Conservation (phyloP, 2,888 invertebrate species). For the Mesorhabditis sp. region DNA sequence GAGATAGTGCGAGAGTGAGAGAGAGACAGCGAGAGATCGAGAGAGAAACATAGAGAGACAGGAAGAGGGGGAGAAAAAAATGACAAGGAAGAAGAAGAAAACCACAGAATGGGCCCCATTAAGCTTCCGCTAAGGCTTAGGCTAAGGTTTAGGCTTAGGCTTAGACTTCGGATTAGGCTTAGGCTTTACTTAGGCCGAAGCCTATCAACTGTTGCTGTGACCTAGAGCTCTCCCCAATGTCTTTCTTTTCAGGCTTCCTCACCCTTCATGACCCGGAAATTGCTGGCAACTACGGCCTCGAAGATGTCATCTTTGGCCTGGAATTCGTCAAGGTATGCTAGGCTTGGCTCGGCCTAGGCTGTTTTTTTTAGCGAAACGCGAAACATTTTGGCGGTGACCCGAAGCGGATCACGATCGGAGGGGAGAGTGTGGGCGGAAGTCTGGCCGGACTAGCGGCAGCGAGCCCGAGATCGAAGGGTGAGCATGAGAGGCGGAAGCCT, state of each 20-base stretch:
- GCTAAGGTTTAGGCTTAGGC: no score
- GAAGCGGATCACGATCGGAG: neutral
- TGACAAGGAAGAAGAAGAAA: no score
- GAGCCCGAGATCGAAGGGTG: neutral
- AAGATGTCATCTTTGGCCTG: neutral
- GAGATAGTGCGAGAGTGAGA: no score
- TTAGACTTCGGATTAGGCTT: neutral
- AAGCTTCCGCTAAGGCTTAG: no score
- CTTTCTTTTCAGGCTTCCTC: slow-evolving; percentile 1
- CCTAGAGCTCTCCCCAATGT: neutral
- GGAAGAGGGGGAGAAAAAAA: no score
- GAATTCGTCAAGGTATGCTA: neutral
- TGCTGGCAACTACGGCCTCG: neutral
- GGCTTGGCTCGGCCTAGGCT: neutral
- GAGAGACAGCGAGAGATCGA: no score
- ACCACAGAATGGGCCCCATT: no score
- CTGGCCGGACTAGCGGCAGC: neutral
- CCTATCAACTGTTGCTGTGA: neutral
- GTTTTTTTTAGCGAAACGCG: neutral
- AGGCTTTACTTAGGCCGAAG: neutral
- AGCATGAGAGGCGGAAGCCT: no score
- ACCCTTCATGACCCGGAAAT: neutral
- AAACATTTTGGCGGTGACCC: neutral
- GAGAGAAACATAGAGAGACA: no score
- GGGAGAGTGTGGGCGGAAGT: slow-evolving; percentile 3